phyloP scores from a whole-genome alignment of 2,888 invertebrate species.

The Drosophila nr. perissopoda region DNA sequence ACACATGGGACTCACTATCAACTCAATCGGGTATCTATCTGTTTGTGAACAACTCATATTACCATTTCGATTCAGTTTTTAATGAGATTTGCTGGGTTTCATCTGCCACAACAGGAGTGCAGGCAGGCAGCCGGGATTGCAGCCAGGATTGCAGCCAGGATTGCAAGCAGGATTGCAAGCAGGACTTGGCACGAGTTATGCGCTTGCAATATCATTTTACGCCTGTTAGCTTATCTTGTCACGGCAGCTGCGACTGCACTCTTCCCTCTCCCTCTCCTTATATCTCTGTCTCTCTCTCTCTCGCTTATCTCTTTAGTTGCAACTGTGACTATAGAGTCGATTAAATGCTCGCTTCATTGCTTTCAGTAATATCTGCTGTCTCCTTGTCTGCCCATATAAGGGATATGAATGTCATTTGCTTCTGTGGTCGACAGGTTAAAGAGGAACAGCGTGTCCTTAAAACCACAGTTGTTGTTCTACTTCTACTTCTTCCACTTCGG shows the following conservation, averaged over 20 bases:
- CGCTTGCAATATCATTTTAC: slow-evolving; percentile 70
- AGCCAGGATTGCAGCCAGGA: background rate
- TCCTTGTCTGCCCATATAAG: background rate
- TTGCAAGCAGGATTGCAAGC: background rate
- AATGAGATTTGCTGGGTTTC: slow-evolving; percentile 75
- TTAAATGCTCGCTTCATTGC: slow-evolving; percentile 30
- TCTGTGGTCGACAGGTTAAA: slow-evolving; percentile 68
- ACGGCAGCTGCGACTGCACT: slow-evolving; percentile 38
- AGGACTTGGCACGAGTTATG: slow-evolving; percentile 70
- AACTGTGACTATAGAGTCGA: slow-evolving; percentile 27
- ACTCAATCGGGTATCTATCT: slow-evolving; percentile 58
- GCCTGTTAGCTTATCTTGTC: slow-evolving; percentile 57
- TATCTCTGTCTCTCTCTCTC: background rate
- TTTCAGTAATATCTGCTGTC: background rate
- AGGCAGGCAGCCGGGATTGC: background rate
- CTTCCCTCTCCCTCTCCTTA: background rate
- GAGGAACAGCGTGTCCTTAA: slow-evolving; percentile 33
- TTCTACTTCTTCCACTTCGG: slow-evolving; percentile 34
- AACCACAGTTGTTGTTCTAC: slow-evolving; percentile 3
- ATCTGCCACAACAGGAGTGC: slow-evolving; percentile 46
- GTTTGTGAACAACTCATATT: slow-evolving; percentile 78
- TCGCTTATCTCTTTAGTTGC: slow-evolving; percentile 2
- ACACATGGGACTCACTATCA: slow-evolving; percentile 42
- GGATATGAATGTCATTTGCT: slow-evolving; percentile 2
- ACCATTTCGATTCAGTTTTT: slow-evolving; percentile 78